Conservation (phyloP, 2,797 vertebrate species). For the Lepilemur ruficaudatus region DNA sequence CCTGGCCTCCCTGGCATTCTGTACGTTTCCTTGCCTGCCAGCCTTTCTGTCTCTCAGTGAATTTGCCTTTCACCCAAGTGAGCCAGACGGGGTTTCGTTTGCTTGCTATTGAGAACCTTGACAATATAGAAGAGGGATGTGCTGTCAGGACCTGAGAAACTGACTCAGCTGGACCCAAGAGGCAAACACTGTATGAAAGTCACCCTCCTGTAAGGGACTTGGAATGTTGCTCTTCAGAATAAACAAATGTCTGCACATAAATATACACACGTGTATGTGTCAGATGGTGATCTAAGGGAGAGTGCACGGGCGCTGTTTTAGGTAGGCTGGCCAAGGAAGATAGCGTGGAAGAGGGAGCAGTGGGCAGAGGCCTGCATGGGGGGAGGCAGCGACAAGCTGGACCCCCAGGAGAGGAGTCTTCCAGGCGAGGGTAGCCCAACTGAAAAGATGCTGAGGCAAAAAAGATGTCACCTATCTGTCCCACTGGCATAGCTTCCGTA, state of each 20-base stretch:
- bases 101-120: background rate
- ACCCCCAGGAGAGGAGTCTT: background rate
- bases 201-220: background rate
- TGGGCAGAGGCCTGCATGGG: background rate
- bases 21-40: background rate
- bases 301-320: background rate
- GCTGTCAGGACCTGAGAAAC: background rate
- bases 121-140: background rate
- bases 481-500: background rate
- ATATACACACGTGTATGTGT: background rate
- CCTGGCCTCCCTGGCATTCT: background rate
- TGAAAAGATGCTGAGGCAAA: background rate
- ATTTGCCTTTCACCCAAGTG: background rate
- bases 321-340: background rate
- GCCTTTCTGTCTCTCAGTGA: background rate
- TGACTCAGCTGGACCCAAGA: background rate
- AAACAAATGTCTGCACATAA: background rate
- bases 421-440: background rate
- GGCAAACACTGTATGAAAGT: background rate
- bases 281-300: background rate
- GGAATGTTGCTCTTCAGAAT: background rate
- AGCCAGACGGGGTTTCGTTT: background rate
- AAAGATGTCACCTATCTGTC: background rate
- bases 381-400: fast-evolving
- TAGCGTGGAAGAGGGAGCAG: background rate